phyloP scores from a whole-genome alignment of 2,113 vertebrate species.

The Willisornis vidua region DNA sequence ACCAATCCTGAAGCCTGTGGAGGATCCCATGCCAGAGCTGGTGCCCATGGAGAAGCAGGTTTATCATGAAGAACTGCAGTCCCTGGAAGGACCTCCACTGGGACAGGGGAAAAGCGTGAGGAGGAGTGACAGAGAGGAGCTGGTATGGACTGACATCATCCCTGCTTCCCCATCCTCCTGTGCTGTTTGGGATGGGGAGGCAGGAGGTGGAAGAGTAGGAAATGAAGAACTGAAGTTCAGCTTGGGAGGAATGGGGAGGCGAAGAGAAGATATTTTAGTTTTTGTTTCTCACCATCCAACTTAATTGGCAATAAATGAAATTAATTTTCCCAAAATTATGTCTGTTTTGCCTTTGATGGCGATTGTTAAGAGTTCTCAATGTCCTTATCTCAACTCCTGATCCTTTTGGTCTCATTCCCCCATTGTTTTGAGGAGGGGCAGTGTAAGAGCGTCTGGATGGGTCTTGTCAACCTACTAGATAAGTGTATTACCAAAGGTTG shows the following conservation, averaged over 20 bases:
- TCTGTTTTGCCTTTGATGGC: not conserved
- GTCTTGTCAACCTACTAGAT: not conserved
- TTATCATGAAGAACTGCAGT: not conserved
- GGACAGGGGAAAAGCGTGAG: not conserved
- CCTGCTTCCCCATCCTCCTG: not conserved
- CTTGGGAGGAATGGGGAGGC: not conserved
- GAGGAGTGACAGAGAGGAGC: not conserved
- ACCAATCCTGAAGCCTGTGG: not conserved
- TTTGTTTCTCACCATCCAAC: not conserved
- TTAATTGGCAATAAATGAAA: not conserved
- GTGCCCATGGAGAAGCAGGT: not conserved
- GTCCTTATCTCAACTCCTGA: not conserved
- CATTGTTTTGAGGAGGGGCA: not conserved
- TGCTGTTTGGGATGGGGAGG: not conserved
- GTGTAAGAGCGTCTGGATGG: not conserved
- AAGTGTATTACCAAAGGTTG: not conserved
- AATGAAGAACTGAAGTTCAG: not conserved
- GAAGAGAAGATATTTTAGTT: not conserved
- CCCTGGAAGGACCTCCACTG: rapidly evolving
- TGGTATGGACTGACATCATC: not conserved
- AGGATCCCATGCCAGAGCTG: not conserved
- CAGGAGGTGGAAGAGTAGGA: not conserved
- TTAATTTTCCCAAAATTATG: not conserved
- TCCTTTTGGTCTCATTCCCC: not conserved
- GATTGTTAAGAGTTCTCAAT: not conserved